These are phyloP conservation scores for Tolypeutes matacus DNA, from an alignment of 2,797 vertebrate genomes.

Conservation along the genomic window DNA sequence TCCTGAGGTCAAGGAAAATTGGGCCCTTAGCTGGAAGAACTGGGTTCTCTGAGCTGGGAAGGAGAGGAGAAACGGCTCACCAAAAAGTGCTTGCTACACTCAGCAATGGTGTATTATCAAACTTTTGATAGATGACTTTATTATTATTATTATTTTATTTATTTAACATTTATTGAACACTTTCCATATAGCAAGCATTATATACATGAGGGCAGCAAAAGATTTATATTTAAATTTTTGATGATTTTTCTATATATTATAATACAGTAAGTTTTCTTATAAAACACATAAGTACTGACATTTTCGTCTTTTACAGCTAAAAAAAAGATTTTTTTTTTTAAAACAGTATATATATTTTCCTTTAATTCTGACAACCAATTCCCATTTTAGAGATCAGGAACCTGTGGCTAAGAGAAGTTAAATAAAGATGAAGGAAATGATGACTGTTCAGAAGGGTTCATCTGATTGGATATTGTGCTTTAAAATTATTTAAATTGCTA, in stretches of 20 bases:
- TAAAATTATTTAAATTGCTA: conserved; percentile 42
- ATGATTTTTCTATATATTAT: not conserved
- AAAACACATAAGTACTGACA: not conserved
- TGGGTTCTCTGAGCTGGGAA: not conserved
- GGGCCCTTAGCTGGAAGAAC: not conserved
- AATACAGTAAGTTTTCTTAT: not conserved
- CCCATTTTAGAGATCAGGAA: not conserved
- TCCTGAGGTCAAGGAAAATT: not conserved
- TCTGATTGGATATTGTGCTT: conserved; percentile 37
- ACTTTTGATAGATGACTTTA: not conserved
- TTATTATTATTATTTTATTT: not conserved
- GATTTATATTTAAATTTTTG: not conserved
- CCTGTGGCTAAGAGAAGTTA: not conserved
- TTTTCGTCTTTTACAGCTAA: not conserved
- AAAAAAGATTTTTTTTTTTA: not conserved
- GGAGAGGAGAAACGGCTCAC: not conserved
- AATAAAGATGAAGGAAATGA: not conserved
- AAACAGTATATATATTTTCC: not conserved
- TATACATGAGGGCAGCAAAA: not conserved
- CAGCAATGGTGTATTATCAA: not conserved
- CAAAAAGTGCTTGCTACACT: not conserved
- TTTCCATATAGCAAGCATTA: not conserved
- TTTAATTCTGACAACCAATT: conserved; percentile 25
- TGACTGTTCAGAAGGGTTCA: not conserved
- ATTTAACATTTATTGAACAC: not conserved